These are phyloP conservation scores for Caradrina clavipalpis DNA, from an alignment of 2,888 invertebrate genomes.

Conservation along the genomic window DNA sequence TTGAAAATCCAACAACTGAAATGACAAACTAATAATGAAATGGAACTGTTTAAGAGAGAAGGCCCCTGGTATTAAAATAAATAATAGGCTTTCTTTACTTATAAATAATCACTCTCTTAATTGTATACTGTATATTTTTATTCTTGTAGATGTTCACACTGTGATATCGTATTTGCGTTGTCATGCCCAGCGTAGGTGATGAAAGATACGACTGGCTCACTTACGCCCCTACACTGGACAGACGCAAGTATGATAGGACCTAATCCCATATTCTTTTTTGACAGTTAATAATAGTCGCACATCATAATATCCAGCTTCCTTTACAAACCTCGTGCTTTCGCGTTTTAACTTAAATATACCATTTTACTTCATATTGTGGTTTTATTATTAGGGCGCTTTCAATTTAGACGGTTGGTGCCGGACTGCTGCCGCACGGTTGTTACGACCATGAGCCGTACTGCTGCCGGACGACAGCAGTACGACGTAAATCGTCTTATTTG, in stretches of 20 bases:
- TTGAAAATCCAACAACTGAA: too few species aligned
- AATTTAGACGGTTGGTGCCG: too few species aligned
- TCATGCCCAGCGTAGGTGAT: not conserved
- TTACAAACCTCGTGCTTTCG: conserved; percentile 58
- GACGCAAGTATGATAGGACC: not conserved
- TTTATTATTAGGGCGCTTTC: too few species aligned
- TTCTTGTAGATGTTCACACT: conserved; percentile 10
- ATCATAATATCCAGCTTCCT: conserved; percentile 47
- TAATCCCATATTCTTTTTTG: conserved; percentile 15
- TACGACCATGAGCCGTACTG: too few species aligned
- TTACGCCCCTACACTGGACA: conserved; percentile 2
- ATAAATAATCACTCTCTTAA: not conserved
- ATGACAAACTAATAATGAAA: too few species aligned
- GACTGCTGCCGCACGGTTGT: too few species aligned
- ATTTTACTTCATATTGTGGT: conserved; percentile 50
- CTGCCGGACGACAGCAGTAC: too few species aligned
- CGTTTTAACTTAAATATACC: conserved; percentile 59
- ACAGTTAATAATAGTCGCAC: conserved; percentile 24
- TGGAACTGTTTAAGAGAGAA: too few species aligned
- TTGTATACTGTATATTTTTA: conserved; percentile 19
- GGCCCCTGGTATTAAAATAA: conserved; percentile 1
- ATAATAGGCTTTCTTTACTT: conserved; percentile 17
- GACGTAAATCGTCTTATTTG: too few species aligned
- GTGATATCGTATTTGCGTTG: not conserved
- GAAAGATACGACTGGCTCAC: too few species aligned